Percentiles rank a stretch among this genome's conserved stretches.
Evolutionary conservation across 1,140 invertebrate genomes (phyloP).

Genomic region (Sarcophaga peregrina): DNA sequence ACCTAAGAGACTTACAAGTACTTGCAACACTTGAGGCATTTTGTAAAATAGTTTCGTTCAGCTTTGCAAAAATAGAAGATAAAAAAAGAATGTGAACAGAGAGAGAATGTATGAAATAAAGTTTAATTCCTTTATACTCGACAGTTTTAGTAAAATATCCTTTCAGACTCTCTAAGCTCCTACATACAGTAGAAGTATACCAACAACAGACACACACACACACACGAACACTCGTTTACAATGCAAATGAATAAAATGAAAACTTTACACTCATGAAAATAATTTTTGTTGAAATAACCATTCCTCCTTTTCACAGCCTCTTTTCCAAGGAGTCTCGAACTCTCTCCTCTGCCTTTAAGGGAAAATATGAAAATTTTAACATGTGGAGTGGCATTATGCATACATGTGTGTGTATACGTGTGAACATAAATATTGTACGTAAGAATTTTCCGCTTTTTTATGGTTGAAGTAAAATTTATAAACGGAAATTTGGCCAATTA

Average conservation of each 20-base stretch:
- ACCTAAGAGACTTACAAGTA: not conserved
- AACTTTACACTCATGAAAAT: not conserved
- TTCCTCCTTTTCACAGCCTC: too few relatives aligned
- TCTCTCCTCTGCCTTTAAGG: too few relatives aligned
- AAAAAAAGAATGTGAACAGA: not conserved
- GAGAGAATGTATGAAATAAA: not conserved
- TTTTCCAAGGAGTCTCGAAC: too few relatives aligned
- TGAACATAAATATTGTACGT: not conserved
- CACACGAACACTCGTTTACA: not conserved
- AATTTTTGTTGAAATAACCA: too few relatives aligned
- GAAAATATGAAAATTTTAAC: too few relatives aligned
- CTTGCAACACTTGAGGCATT: conserved; percentile 17
- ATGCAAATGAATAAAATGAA: not conserved
- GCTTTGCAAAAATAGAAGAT: not conserved
- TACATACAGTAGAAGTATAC: not conserved
- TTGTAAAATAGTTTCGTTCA: not conserved
- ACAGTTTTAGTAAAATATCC: not conserved
- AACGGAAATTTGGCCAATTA: conserved; percentile 26
- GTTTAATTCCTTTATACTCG: conserved; percentile 21
- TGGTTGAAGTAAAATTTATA: conserved; percentile 19
- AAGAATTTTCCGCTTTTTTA: not conserved
- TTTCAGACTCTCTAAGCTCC: not conserved
- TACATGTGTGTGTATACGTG: not conserved
- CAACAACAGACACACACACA: not conserved
- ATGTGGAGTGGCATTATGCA: too few relatives aligned